Evolutionary conservation across 2,888 invertebrate genomes (phyloP), one percentile per base, ranked within the genome.

Genomic region (Apodemia duryi): DNA sequence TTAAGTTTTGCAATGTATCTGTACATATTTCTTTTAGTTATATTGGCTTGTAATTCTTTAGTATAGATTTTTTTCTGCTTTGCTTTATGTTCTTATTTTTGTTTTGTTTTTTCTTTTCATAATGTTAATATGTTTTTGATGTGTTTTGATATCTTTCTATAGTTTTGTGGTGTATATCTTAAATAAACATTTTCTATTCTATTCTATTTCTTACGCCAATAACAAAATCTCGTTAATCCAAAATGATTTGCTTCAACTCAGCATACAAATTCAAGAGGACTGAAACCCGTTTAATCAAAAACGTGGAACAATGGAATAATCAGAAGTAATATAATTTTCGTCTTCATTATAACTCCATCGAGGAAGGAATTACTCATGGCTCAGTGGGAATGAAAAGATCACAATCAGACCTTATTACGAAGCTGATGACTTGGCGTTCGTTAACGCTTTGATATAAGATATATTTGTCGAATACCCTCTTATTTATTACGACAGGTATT

Each of bases 321-420:
- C 85, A 85, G 83, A 82, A 82, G 83, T 86, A 85, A 83, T 83
- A 81, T 81, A 83, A 88, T 88, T 46, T 87, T 82, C 81, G 75
- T 80, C 78, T 86, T 86, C 84, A 83, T 86, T 87, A 86, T 85
- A 85, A 85, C 81, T 82, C 80, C 78, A 82, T 83, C 78, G 79
- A 71, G 75, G 77, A 65, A 68, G 74, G 72, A 82, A 85, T 86
- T 84, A 84, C 83, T 85, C 78, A 83, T 80, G 82, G 84, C 79
- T 83, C 79, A 81, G 82, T 86, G 86, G 83, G 85, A 86, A 89
- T 86, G 88, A 86, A 87, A 87, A 87, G 88, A 89, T 90, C 84
- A 80, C 84, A 88, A 90, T 90, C 88, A 77, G 69, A 70, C 73
- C 75, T 78, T 79, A 85, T 85, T 86, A 85, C 76, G 69, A 69